phyloP scores from a whole-genome alignment of 2,797 vertebrate species.

The Chelmon rostratus region DNA sequence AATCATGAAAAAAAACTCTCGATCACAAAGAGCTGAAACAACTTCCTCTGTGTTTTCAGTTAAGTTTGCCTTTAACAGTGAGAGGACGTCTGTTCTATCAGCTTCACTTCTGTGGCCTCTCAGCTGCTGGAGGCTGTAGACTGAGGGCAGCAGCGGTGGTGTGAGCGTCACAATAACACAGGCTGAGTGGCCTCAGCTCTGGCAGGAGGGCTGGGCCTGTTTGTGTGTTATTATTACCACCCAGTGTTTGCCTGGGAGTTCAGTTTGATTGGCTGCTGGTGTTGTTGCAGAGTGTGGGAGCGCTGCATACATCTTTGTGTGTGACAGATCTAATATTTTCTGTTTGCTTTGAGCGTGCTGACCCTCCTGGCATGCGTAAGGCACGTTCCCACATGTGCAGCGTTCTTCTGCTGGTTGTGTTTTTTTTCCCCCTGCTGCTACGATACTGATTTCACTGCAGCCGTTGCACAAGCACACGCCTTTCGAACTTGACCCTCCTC shows the following conservation, averaged over 20 bases:
- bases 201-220: slow-evolving; percentile 5
- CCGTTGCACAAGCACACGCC: slow-evolving; percentile 4
- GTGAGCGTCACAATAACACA: slow-evolving; percentile 33
- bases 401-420: slow-evolving; percentile 14
- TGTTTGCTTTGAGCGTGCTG: slow-evolving; percentile 41
- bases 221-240: slow-evolving; percentile 14
- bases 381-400: slow-evolving; percentile 78
- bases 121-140: slow-evolving; percentile 21
- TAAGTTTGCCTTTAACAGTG: slow-evolving; percentile 16
- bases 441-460: slow-evolving; percentile 27
- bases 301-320: slow-evolving; percentile 10
- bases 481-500: background rate
- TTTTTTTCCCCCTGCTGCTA: background rate
- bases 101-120: slow-evolving; percentile 21
- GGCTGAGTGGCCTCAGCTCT: background rate
- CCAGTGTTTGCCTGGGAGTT: slow-evolving; percentile 32
- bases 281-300: slow-evolving; percentile 26
- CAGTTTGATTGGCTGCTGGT: slow-evolving; percentile 35
- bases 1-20: slow-evolving; percentile 18
- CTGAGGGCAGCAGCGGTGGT: slow-evolving; percentile 30
- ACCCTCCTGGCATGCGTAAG: slow-evolving; percentile 62
- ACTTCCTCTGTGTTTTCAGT: background rate
- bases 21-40: background rate
- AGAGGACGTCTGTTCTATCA: slow-evolving; percentile 24
- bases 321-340: slow-evolving; percentile 32